phyloP scores from a whole-genome alignment of 2,888 invertebrate species.

The Agrilus biguttatus region DNA sequence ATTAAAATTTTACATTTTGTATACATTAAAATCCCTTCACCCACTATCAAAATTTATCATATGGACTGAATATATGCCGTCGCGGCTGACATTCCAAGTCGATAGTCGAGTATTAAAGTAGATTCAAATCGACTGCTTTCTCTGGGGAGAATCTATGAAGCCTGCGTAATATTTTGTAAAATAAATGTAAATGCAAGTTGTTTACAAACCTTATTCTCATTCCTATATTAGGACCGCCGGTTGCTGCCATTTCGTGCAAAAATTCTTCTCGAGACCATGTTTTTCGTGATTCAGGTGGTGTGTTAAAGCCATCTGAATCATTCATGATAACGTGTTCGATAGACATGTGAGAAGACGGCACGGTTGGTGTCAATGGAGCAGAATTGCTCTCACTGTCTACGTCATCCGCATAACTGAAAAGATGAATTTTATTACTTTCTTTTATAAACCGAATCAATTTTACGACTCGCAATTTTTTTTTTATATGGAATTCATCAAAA shows the following conservation, averaged over 20 bases:
- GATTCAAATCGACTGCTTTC: no score
- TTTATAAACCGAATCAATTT: neutral
- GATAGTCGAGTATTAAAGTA: no score
- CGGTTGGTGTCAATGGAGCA: constrained; percentile 26
- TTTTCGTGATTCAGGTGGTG: constrained; percentile 31
- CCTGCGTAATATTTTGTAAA: neutral
- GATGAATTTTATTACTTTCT: neutral
- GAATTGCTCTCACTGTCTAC: constrained; percentile 34
- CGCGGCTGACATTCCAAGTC: no score
- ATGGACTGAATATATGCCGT: no score
- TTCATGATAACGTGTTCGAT: constrained; percentile 10
- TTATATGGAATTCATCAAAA: no score
- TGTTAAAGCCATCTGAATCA: constrained; percentile 13
- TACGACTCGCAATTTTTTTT: neutral
- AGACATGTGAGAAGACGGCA: constrained; percentile 18
- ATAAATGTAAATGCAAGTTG: neutral
- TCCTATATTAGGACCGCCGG: constrained; percentile 44
- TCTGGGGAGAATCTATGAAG: no score
- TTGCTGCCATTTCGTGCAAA: constrained; percentile 56
- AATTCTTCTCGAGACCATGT: constrained; percentile 64
- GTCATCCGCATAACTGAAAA: constrained; percentile 28
- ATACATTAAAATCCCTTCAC: no score
- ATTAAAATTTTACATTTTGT: no score
- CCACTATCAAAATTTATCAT: no score
- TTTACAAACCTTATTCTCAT: constrained; percentile 27